Percentiles rank a stretch among this genome's conserved stretches.
phyloP scores from a whole-genome alignment of 2,113 vertebrate genomes.

The Gnathonemus echidnorhynchus region DNA sequence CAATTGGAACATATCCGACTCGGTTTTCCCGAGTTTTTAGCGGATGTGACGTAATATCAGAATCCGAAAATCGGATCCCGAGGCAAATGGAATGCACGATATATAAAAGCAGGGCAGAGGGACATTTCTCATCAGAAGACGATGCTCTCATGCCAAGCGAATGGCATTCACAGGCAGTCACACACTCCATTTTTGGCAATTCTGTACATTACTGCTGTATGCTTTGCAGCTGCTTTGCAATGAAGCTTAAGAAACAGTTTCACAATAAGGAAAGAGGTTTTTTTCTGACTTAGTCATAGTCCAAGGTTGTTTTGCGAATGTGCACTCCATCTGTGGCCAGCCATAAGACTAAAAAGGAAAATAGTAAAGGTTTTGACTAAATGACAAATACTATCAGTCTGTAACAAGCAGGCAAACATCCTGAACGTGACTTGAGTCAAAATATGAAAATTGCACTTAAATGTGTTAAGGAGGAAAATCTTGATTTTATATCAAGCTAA shows the following conservation, averaged over 20 bases:
- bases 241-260: not conserved
- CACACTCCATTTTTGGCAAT: not conserved
- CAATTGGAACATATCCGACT: too few species aligned
- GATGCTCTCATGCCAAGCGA: not conserved
- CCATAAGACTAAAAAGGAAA: not conserved
- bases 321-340: not conserved
- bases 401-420: constrained; percentile 10
- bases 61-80: too few species aligned
- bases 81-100: too few species aligned
- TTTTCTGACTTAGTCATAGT: not conserved
- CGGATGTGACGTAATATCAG: too few species aligned
- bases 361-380: not conserved
- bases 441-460: constrained; percentile 28
- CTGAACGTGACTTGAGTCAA: constrained; percentile 23
- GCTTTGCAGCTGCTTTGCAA: not conserved
- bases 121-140: not conserved
- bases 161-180: not conserved
- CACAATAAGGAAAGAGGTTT: not conserved
- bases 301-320: not conserved
- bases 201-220: not conserved
- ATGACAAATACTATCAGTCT: not conserved
- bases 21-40: too few species aligned
- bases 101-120: not conserved
- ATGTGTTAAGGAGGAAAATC: constrained; percentile 27
- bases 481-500: constrained; percentile 24